These are phyloP conservation scores for Nematopogon swammerdamellus DNA, from an alignment of 2,888 invertebrate species.

Conservation along the genomic window DNA sequence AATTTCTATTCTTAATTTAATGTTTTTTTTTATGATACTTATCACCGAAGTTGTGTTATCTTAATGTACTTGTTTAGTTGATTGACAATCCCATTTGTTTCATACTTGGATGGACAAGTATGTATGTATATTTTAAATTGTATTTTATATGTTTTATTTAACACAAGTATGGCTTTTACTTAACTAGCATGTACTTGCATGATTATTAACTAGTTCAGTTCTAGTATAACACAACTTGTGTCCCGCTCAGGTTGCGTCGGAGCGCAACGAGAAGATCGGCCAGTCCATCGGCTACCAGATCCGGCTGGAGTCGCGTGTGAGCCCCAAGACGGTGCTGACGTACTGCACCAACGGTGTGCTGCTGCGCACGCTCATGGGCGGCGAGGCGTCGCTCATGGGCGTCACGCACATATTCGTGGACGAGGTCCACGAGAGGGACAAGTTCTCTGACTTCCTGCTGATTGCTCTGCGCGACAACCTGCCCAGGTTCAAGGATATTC, in stretches of 20 bases:
- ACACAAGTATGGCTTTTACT: no score
- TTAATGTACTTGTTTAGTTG: no score
- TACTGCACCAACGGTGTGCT: slow-evolving; percentile 93
- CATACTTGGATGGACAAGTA: no score
- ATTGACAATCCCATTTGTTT: no score
- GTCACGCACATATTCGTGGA: slow-evolving; percentile 89
- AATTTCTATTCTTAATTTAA: no score
- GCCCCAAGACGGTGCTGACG: slow-evolving; percentile 75
- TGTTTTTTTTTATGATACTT: no score
- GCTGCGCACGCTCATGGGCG: slow-evolving; percentile 82
- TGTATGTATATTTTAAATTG: no score
- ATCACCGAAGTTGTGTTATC: no score
- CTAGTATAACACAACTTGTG: no score
- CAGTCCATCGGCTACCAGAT: slow-evolving; percentile 87
- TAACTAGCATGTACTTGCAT: no score
- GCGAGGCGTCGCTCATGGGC: slow-evolving; percentile 63
- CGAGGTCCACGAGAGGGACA: slow-evolving; percentile 94
- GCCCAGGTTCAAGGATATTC: slow-evolving; percentile 65
- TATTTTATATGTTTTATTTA: no score
- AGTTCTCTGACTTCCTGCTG: slow-evolving; percentile 88
- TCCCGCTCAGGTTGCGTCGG: slow-evolving; percentile 57
- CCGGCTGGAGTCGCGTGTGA: slow-evolving; percentile 80
- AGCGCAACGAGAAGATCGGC: slow-evolving; percentile 66
- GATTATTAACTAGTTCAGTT: no score
- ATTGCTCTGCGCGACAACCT: slow-evolving; percentile 79